These are phyloP conservation scores for Cataglyphis albicans DNA, from an alignment of 2,888 invertebrate species.

Conservation along the genomic window DNA sequence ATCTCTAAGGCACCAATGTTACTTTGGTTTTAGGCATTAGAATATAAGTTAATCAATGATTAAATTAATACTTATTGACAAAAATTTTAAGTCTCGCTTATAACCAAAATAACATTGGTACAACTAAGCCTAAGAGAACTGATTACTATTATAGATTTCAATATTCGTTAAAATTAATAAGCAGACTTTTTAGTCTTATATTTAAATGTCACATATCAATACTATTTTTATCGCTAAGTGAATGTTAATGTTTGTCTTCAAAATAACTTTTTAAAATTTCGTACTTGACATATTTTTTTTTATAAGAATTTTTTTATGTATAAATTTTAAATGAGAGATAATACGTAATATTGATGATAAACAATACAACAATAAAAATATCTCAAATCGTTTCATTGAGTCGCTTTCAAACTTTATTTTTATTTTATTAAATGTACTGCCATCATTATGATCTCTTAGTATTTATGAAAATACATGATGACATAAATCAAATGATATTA, in stretches of 20 bases:
- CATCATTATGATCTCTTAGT: constrained; percentile 38
- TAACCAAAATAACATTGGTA: too few relatives aligned
- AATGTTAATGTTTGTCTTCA: neutral
- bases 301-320: constrained; percentile 3
- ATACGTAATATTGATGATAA: neutral
- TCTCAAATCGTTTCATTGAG: constrained; percentile 2
- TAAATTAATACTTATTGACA: too few relatives aligned
- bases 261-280: constrained; percentile 16
- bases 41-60: too few relatives aligned
- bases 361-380: constrained; percentile 16
- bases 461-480: constrained; percentile 28
- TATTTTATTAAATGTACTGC: constrained; percentile 40
- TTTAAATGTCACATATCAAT: constrained; percentile 26
- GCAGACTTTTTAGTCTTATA: constrained; percentile 14
- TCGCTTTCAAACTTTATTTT: constrained; percentile 7
- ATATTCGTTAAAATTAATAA: neutral
- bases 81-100: too few relatives aligned
- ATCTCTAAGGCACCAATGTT: neutral
- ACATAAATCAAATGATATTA: constrained; percentile 30
- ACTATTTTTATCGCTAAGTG: neutral
- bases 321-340: neutral
- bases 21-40: too few relatives aligned
- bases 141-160: neutral
- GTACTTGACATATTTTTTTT: constrained; percentile 4
- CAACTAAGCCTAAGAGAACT: neutral